Conservation (phyloP, 1,140 invertebrate species). For the Brachionus manjavacas region DNA sequence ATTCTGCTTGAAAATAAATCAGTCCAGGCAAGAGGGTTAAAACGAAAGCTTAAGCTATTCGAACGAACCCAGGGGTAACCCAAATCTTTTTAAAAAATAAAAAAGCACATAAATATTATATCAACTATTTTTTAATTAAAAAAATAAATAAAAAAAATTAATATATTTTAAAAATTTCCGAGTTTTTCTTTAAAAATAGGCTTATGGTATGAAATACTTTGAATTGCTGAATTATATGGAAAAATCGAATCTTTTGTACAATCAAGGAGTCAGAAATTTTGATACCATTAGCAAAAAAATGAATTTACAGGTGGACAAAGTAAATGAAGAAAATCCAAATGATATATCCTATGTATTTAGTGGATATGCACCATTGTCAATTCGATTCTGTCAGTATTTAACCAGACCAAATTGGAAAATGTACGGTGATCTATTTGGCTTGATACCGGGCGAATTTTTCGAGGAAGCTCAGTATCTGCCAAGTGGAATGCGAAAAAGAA, state of each 20-base stretch:
- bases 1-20: no score
- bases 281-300: constrained; percentile 24
- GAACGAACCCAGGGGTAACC: no score
- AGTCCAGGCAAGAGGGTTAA: no score
- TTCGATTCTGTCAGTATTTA: constrained; percentile 62
- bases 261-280: constrained; percentile 60
- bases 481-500: constrained; percentile 53
- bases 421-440: constrained; percentile 65
- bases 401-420: constrained; percentile 72
- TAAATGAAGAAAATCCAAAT: constrained; percentile 63
- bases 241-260: constrained; percentile 73
- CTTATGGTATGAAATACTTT: constrained; percentile 81
- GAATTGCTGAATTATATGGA: constrained; percentile 79
- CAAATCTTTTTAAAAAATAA: no score
- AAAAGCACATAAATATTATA: no score
- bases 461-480: constrained; percentile 61
- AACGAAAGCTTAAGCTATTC: no score
- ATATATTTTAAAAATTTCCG: background rate
- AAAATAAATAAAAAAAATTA: background rate
- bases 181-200: constrained; percentile 60
- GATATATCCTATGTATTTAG: constrained; percentile 89
- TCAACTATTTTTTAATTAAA: background rate
- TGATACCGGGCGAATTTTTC: constrained; percentile 64
- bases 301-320: constrained; percentile 33
- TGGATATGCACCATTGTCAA: constrained; percentile 81